Conservation (phyloP, 1,140 invertebrate species). For the Hestina assimilis region DNA sequence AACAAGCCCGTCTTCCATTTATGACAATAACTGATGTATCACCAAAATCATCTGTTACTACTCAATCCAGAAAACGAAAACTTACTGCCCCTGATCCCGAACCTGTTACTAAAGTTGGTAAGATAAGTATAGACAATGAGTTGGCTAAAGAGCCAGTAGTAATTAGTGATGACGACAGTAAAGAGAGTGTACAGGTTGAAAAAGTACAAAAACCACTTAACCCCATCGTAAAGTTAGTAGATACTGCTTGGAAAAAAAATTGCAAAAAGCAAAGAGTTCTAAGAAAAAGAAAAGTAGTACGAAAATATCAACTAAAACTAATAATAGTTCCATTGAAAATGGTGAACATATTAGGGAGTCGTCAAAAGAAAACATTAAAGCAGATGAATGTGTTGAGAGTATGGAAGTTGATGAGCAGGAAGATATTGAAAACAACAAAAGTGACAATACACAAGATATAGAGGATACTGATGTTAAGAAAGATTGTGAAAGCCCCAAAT, state of each 20-base stretch:
- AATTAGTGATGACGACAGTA: slow-evolving; percentile 66
- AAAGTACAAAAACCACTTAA: slow-evolving; percentile 44
- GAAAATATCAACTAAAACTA: not conserved
- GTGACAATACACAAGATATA: not conserved
- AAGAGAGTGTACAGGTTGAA: slow-evolving; percentile 25
- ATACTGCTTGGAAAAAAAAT: slow-evolving; percentile 59
- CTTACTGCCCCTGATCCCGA: slow-evolving; percentile 50
- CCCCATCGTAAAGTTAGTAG: slow-evolving; percentile 64
- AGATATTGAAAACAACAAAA: not conserved
- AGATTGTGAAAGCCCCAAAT: slow-evolving; percentile 8
- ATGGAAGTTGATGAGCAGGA: slow-evolving; percentile 24
- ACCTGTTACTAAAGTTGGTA: slow-evolving; percentile 56
- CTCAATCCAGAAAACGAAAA: slow-evolving; percentile 61
- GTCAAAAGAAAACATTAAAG: slow-evolving; percentile 8
- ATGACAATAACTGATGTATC: slow-evolving; percentile 62
- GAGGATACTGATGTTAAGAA: not conserved
- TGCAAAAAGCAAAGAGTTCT: slow-evolving; percentile 44
- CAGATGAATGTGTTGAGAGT: slow-evolving; percentile 14
- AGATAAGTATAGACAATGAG: slow-evolving; percentile 56
- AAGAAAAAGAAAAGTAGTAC: slow-evolving; percentile 46
- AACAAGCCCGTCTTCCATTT: slow-evolving; percentile 69
- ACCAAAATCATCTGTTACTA: slow-evolving; percentile 40
- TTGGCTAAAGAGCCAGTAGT: slow-evolving; percentile 43
- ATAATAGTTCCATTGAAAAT: slow-evolving; percentile 13
- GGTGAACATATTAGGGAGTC: slow-evolving; percentile 6